Percentiles rank a stretch among this genome's conserved stretches.
Conservation (phyloP, 2,888 invertebrate species). For the Trissolcus japonicus region DNA sequence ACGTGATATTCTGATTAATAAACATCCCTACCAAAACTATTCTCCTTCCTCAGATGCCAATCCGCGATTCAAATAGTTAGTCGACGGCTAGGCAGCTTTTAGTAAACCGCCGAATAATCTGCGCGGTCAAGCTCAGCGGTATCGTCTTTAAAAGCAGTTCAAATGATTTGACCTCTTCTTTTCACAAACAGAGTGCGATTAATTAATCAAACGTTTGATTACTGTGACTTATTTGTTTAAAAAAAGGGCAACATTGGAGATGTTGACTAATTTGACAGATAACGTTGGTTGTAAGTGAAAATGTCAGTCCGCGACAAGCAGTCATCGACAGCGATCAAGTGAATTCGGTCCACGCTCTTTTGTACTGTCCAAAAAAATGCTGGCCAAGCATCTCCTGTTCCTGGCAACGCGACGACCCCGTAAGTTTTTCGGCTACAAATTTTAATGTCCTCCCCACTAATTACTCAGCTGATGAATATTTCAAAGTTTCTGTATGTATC, state of each 20-base stretch:
- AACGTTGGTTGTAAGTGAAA: neutral
- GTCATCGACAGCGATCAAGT: neutral
- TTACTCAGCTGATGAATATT: neutral
- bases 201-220: too few species aligned
- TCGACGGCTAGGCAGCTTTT: slow-evolving; percentile 49
- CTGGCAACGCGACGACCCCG: slow-evolving; percentile 72
- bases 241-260: too few species aligned
- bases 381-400: slow-evolving; percentile 74
- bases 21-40: slow-evolving; percentile 61
- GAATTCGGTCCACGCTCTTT: neutral
- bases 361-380: slow-evolving; percentile 60
- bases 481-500: neutral
- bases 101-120: slow-evolving; percentile 57
- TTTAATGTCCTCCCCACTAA: neutral
- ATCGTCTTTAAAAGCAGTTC: too few species aligned
- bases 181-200: too few species aligned
- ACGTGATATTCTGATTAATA: slow-evolving; percentile 68
- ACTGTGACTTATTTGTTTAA: too few species aligned
- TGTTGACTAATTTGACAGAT: too few species aligned
- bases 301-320: neutral
- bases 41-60: slow-evolving; percentile 50
- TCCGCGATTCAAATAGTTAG: slow-evolving; percentile 66
- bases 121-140: slow-evolving; percentile 19
- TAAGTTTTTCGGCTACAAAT: slow-evolving; percentile 64
- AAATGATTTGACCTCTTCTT: too few species aligned